These are phyloP conservation scores for Serrognathus titanus DNA, from an alignment of 2,888 invertebrate genomes.

Conservation along the genomic window DNA sequence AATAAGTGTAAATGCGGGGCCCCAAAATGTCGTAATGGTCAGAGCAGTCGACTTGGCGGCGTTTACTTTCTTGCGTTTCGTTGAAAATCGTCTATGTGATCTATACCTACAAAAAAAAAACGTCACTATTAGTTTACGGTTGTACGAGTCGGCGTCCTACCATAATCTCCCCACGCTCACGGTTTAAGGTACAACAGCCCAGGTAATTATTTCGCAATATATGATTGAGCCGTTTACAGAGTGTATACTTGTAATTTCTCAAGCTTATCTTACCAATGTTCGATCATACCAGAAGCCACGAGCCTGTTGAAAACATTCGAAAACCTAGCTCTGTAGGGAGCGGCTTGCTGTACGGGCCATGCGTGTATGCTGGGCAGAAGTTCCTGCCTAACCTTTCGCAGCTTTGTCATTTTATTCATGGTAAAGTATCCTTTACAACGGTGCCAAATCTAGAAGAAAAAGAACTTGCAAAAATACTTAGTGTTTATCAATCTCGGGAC, in stretches of 20 bases:
- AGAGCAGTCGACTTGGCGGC: slow-evolving; percentile 2
- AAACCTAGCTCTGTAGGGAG: slow-evolving; percentile 10
- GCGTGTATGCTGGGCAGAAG: slow-evolving; percentile 13
- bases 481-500: too few species aligned
- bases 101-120: too few species aligned
- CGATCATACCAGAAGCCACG: slow-evolving; percentile 12
- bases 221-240: too few species aligned
- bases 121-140: too few species aligned
- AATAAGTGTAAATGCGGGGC: slow-evolving; percentile 3
- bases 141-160: too few species aligned
- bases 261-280: slow-evolving; percentile 8
- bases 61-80: not conserved
- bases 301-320: slow-evolving; percentile 6
- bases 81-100: too few species aligned
- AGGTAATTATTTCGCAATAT: too few species aligned
- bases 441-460: not conserved
- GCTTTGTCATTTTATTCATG: slow-evolving; percentile 2
- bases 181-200: too few species aligned
- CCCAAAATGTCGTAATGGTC: slow-evolving; percentile 1
- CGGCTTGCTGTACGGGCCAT: slow-evolving; percentile 10
- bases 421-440: too few species aligned
- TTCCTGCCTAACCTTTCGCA: slow-evolving; percentile 7
- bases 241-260: too few species aligned
- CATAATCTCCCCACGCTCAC: too few species aligned
- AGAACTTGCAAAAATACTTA: too few species aligned